Evolutionary conservation across 2,888 invertebrate species (phyloP).

Genomic region (Subacronicta megacephala): DNA sequence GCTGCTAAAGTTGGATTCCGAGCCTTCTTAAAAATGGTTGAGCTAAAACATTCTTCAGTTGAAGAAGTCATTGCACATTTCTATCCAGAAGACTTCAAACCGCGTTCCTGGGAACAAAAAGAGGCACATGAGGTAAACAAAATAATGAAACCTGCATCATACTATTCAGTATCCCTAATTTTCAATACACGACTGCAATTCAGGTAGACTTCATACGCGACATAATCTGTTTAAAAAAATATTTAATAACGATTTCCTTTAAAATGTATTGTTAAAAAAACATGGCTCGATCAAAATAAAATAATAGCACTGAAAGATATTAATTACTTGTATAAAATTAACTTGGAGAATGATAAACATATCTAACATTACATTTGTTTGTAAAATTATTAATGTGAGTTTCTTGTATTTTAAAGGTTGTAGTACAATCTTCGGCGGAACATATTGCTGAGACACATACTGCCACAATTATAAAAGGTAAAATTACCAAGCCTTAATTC

Average conservation of each 20-base stretch:
- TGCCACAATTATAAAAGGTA: constrained; percentile 77
- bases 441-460: constrained; percentile 71
- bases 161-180: no score
- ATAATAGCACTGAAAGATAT: no score
- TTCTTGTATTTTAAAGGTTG: constrained; percentile 68
- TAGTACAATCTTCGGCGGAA: constrained; percentile 71
- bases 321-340: no score
- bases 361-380: no score
- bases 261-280: no score
- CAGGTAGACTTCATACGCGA: no score
- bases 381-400: no score
- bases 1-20: constrained; percentile 95
- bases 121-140: constrained; percentile 91
- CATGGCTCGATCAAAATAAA: no score
- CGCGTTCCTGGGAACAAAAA: constrained; percentile 94
- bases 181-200: no score
- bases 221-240: no score
- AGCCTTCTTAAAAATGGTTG: constrained; percentile 96
- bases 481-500: neutral
- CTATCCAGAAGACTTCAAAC: constrained; percentile 95
- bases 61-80: constrained; percentile 96
- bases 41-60: constrained; percentile 93
- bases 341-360: no score
- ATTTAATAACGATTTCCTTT: no score
- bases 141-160: neutral